Evolutionary conservation across 2,888 invertebrate species (phyloP), one percentile per base, ranked within the genome.

Genomic region (Mimas tiliae): DNA sequence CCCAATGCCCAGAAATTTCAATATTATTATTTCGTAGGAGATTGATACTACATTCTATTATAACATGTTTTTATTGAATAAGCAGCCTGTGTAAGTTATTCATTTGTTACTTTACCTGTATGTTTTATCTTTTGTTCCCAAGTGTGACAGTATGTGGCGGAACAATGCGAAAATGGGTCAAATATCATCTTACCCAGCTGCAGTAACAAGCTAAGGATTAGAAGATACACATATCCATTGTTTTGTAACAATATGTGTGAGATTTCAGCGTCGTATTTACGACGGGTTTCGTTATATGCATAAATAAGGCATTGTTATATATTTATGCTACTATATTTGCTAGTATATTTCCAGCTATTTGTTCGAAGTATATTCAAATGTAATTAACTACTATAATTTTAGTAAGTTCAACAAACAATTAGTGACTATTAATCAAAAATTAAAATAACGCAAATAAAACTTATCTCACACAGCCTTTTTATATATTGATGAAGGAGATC

Each of bases 121-220:
- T 6, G 19, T 19, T 50, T 50, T 19, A 42, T 19, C 42, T 38
- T 42, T 58, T 58, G 58, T 58, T 58, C 21, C 42, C 19, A 11
- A 19, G 16, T 12, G 19, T 19, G 58, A 19, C 38, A 16, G 55
- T 16, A 58, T 58, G 19, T 58, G 38, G 58, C 12, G 19, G 42
- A 58, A 58, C 58, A 58, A 58, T 58, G 48, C 34, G 19, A 53
- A 55, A 65, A 65, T 65, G 58, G 58, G 55, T 55, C 55, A 58
- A 48, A 34, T 55, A 65, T 55, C 65, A 65, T 21, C 48, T 48
- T 33, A 48, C 55, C 65, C 34, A 34, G 34, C 55, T 58, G 53
- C 34, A 55, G 55, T 65, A 65, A 65, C 65, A 58, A 65, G 58
- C 65, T 65, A 58, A 65, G 55, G 55, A 55, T 48, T 58, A 48